Conservation (phyloP, 2,113 vertebrate species). For the Glaucidium brasilianum region DNA sequence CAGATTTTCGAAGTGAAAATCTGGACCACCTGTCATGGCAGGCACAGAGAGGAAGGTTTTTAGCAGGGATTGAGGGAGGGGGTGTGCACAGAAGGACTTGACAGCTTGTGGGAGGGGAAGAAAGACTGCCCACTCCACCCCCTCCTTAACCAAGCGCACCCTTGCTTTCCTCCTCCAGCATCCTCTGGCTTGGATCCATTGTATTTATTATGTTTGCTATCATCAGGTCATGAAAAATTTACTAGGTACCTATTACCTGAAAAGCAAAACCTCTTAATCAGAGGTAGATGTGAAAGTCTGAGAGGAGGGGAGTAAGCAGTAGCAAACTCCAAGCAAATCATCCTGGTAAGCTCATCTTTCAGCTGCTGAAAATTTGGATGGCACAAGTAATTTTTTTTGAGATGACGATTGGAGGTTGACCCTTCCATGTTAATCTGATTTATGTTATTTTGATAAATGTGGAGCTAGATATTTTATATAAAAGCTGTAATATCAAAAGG, state of each 20-base stretch:
- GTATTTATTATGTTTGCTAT: neutral
- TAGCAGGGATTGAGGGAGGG: conserved; percentile 26
- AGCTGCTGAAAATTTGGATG: neutral
- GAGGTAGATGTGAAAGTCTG: neutral
- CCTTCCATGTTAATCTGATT: neutral
- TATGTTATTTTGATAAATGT: neutral
- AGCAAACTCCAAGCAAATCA: neutral
- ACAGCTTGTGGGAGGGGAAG: conserved; percentile 48
- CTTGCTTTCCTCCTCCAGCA: neutral
- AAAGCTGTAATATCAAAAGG: neutral
- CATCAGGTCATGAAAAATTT: neutral
- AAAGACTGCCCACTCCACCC: conserved; percentile 32
- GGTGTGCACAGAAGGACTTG: conserved; percentile 53
- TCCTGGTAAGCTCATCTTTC: neutral
- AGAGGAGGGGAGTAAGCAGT: neutral
- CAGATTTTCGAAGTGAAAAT: conserved; percentile 69
- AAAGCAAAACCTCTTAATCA: neutral
- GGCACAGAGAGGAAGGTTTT: conserved; percentile 42
- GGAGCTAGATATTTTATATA: neutral
- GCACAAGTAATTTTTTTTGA: neutral
- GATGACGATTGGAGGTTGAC: neutral
- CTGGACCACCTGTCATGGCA: conserved; percentile 68
- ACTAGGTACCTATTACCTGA: neutral
- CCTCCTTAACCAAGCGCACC: neutral
- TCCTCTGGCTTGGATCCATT: neutral